Evolutionary conservation across 2,113 vertebrate genomes (phyloP), one percentile per base, ranked within the genome.

Genomic region (Gavialis gangeticus): DNA sequence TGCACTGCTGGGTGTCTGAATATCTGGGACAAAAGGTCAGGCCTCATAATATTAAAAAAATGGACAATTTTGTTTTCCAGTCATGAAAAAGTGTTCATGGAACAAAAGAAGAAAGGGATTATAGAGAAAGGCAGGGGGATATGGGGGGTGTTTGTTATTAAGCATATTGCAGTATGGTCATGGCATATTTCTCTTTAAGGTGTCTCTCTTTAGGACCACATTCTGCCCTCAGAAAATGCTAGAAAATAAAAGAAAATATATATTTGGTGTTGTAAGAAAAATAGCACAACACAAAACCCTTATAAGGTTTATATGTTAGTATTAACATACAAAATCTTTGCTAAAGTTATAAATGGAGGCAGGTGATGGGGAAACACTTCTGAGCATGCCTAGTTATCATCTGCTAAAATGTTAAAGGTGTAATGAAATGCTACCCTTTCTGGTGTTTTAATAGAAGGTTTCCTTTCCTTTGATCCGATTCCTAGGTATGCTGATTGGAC

Each of bases 51-150:
- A 28, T 46, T 15, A 66, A 77, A 67, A 76, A 85, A 71, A 80
- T 67, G 58, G 22, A 71, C 91, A 90, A 88, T 79, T 67, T 37
- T 92, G 63, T 92, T 87, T 79, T 73, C 9, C 13, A 85, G 24
- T 67, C 73, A 15, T 13, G 89, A 76, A 93, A 95, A 95, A 94
- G 87, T 80, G 17, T 12, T 3, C 1, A 1, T 76, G 77, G 69
- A 82, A 87, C 75, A 75, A 82, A 95, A 63, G 18, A 17, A n/a
- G 66, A 46, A 75, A 17, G 5, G 5, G 66, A 83, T 85, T 89
- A 91, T 56, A 75, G 89, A 64, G 28, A 90, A 85, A 71, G 59
- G n/a, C 11, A 0, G 1, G 60, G 37, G 73, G 46, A 9, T 9
- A 46, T 9, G 46, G 46, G 46, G 46, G 7, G 9, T 46, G 19